These are phyloP conservation scores for Prunella strophiata DNA, from an alignment of 2,797 vertebrate genomes.

Conservation along the genomic window DNA sequence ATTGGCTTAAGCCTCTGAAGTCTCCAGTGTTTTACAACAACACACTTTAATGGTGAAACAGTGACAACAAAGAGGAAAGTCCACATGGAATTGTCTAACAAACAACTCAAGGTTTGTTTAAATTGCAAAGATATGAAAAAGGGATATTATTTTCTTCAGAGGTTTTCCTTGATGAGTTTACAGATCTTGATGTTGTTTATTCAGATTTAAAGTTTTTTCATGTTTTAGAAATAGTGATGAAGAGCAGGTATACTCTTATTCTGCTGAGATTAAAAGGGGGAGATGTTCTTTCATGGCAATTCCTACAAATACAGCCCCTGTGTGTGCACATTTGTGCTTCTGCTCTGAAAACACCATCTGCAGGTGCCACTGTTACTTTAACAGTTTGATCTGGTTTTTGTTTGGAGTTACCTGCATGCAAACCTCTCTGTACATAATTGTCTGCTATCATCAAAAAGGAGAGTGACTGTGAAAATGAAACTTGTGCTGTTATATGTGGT, in stretches of 20 bases:
- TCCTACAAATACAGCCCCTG: not conserved
- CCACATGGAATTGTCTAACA: constrained; percentile 3
- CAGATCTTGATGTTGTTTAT: not conserved
- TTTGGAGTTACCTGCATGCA: not conserved
- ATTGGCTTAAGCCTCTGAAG: constrained; percentile 35
- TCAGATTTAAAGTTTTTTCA: not conserved
- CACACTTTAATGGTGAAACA: constrained; percentile 18
- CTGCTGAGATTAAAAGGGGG: not conserved
- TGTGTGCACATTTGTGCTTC: not conserved
- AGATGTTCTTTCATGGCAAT: not conserved
- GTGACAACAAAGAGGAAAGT: not conserved
- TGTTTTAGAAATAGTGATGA: not conserved
- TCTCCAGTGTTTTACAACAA: constrained; percentile 42
- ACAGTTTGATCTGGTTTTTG: not conserved
- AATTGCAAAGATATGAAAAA: not conserved
- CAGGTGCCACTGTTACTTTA: not conserved
- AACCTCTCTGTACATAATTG: not conserved
- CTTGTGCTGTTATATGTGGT: not conserved
- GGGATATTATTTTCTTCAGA: not conserved
- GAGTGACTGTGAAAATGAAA: not conserved
- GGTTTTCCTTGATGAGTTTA: constrained; percentile 14
- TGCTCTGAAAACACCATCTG: not conserved
- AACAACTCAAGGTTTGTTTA: constrained; percentile 23
- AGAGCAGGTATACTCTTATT: not conserved
- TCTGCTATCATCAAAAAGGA: not conserved